These are phyloP conservation scores for Fragum whitleyi DNA, from an alignment of 2,888 invertebrate species.

Conservation along the genomic window DNA sequence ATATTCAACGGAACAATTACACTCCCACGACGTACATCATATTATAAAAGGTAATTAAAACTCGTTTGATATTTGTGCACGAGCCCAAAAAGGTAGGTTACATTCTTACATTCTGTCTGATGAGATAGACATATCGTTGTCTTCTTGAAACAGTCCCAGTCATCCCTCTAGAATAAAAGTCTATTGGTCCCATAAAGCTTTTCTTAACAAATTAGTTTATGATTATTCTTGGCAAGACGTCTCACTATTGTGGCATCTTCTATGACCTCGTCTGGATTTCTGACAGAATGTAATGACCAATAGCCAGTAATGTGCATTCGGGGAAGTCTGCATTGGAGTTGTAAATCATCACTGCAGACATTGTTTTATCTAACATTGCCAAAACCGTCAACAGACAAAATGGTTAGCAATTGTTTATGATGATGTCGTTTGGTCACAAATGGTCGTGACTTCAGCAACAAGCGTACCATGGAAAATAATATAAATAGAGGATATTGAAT, in stretches of 20 bases:
- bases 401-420: too few relatives aligned
- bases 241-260: neutral
- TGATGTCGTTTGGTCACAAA: too few relatives aligned
- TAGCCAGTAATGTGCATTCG: conserved; percentile 1
- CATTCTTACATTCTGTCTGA: too few relatives aligned
- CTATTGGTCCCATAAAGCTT: neutral
- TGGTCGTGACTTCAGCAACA: too few relatives aligned
- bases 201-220: conserved; percentile 4
- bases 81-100: too few relatives aligned
- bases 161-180: neutral
- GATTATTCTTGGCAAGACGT: conserved; percentile 1
- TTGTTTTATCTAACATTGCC: neutral
- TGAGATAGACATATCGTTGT: too few relatives aligned
- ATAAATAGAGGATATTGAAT: too few relatives aligned
- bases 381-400: neutral
- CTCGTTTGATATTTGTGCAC: too few relatives aligned
- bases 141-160: neutral
- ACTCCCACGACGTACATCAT: too few relatives aligned
- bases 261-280: neutral
- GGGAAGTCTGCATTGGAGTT: neutral
- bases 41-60: too few relatives aligned
- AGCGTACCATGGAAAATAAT: too few relatives aligned
- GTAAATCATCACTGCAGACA: neutral
- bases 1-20: too few relatives aligned
- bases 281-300: conserved; percentile 4